A percentile compares a stretch with the other conserved stretches of the same genome.
Conservation (phyloP, 2,797 vertebrate species). For the Smutsia temminckii region DNA sequence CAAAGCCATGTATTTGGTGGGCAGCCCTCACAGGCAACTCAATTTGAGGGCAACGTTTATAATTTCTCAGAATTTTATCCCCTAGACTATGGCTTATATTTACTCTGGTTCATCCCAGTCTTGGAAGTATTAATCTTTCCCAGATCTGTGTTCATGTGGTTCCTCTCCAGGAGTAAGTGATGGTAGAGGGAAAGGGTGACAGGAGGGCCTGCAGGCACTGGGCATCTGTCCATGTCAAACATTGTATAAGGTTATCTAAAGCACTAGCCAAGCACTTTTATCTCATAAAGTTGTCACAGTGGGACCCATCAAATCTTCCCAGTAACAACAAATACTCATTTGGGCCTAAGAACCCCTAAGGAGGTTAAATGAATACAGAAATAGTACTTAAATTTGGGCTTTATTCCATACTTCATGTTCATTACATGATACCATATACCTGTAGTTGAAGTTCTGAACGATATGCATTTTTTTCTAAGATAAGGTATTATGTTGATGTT, state of each 20-base stretch:
- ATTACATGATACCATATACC: not conserved
- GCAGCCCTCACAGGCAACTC: not conserved
- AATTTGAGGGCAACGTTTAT: not conserved
- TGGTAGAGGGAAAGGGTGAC: not conserved
- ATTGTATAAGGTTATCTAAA: not conserved
- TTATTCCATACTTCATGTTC: not conserved
- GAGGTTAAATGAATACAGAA: not conserved
- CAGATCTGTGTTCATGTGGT: not conserved
- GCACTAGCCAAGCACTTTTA: not conserved
- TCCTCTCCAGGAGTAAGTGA: not conserved
- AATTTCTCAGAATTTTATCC: not conserved
- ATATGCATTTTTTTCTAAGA: not conserved
- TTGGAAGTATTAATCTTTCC: not conserved
- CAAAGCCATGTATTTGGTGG: not conserved
- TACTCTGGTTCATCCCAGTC: not conserved
- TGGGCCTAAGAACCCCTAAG: not conserved
- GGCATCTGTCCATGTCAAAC: not conserved
- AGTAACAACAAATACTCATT: not conserved
- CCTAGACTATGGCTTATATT: not conserved
- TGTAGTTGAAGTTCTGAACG: not conserved
- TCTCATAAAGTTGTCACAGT: not conserved
- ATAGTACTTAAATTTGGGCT: not conserved
- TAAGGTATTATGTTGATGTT: not conserved
- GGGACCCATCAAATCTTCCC: not conserved
- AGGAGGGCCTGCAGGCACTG: not conserved